Conservation (phyloP, 92 coral and sea anemone species). For the Parazoanthus atlanticus region DNA sequence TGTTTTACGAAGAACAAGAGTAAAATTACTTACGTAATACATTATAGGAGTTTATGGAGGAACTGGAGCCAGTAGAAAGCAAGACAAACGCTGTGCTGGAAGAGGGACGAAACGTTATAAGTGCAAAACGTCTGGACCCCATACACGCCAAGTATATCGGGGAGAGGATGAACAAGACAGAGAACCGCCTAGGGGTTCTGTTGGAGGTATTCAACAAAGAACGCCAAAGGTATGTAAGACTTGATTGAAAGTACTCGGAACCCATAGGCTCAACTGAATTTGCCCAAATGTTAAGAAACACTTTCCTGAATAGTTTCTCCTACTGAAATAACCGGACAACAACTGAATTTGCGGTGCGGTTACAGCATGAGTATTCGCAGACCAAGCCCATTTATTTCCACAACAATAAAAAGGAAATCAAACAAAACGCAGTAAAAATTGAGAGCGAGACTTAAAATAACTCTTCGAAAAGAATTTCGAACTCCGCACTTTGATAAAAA, state of each 20-base stretch:
- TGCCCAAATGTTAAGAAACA: too few relatives aligned
- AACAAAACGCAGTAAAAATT: too few relatives aligned
- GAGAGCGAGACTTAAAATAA: too few relatives aligned
- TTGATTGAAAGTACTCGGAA: not conserved
- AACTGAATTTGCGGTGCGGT: too few relatives aligned
- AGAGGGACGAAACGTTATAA: not conserved
- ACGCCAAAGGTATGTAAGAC: not conserved
- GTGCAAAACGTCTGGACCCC: not conserved
- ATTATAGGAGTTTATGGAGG: slow-evolving; percentile 19
- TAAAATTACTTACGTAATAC: not conserved
- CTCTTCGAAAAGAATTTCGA: too few relatives aligned
- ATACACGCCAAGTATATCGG: slow-evolving; percentile 15
- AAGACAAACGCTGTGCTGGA: not conserved
- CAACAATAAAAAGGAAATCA: too few relatives aligned
- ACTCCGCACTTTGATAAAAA: too few relatives aligned
- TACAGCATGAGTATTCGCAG: too few relatives aligned
- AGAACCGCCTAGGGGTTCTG: not conserved
- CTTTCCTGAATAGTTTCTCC: too few relatives aligned
- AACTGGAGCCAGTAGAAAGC: slow-evolving; percentile 13
- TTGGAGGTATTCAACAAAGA: slow-evolving; percentile 12
- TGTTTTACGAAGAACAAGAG: too few relatives aligned
- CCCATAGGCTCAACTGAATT: not conserved
- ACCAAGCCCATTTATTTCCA: too few relatives aligned
- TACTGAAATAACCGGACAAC: too few relatives aligned
- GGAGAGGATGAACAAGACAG: slow-evolving; percentile 6